Percentiles rank a stretch among this genome's conserved stretches.
Conservation (phyloP, 2,888 invertebrate species). For the Ditula angustiorana region DNA sequence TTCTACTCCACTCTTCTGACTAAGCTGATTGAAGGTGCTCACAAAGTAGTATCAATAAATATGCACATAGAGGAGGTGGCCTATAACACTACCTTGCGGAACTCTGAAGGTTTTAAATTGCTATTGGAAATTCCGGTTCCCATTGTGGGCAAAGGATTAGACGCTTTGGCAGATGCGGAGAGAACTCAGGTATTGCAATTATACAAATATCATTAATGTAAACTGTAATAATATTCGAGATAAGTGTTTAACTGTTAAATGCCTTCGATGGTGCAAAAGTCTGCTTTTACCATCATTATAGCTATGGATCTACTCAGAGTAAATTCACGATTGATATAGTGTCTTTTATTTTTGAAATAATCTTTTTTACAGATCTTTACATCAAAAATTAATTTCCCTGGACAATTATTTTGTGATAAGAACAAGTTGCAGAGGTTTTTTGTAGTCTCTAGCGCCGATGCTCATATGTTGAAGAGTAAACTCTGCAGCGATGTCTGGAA, state of each 20-base stretch:
- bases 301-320: no score
- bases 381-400: slow-evolving; percentile 67
- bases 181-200: slow-evolving; percentile 70
- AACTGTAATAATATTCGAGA: background rate
- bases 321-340: background rate
- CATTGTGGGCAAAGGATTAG: slow-evolving; percentile 67
- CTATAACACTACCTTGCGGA: slow-evolving; percentile 69
- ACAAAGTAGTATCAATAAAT: slow-evolving; percentile 68
- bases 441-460: slow-evolving; percentile 58
- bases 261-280: background rate
- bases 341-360: background rate
- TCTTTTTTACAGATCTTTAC: slow-evolving; percentile 66
- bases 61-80: slow-evolving; percentile 73
- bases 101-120: slow-evolving; percentile 66
- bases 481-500: slow-evolving; percentile 74
- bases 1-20: slow-evolving; percentile 75
- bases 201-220: background rate
- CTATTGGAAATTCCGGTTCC: slow-evolving; percentile 60
- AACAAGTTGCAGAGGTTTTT: slow-evolving; percentile 68
- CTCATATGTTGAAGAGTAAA: slow-evolving; percentile 56
- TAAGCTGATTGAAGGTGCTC: slow-evolving; percentile 70
- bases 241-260: background rate
- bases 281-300: background rate
- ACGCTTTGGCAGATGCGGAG: slow-evolving; percentile 75
- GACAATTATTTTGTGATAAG: slow-evolving; percentile 75